Evolutionary conservation across 2,888 invertebrate genomes (phyloP), one percentile per base, ranked within the genome.

Genomic region (Actias luna): DNA sequence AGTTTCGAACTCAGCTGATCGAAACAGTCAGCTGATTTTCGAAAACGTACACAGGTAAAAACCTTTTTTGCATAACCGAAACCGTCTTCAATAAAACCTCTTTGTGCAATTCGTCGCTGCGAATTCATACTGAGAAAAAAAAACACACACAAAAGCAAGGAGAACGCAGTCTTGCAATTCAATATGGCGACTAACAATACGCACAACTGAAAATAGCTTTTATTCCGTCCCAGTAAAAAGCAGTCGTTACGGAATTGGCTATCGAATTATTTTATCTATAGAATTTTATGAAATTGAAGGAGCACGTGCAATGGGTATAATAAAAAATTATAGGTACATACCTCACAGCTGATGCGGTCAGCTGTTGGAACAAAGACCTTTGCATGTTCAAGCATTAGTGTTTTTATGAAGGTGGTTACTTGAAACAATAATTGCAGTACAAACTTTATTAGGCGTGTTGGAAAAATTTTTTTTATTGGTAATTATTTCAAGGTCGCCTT

Each of bases 351-450:
- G 59, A 42, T 42, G 27, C 12, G 64, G 70, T 84, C 85, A 86
- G 85, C 85, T 85, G 85, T 83, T 80, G 62, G 29, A 63, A 65
- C 18, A 59, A 59, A 58, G 58, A 58, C 10, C 58, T 42, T 33
- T 8, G 5, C 42, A 18, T 18, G 2, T 42, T 42, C 42, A 18
- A n/a, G 42, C n/a, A 8, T 1, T 42, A 42, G 8, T n/a, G 16
- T 27, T 55, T 7, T 22, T n/a, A n/a, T n/a, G n/a, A 29, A 55
- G 18, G 42, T 18, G 42, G 42, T 42, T 36, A 36, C 4, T 36
- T 8, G 18, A 7, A n/a, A n/a, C n/a, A 39, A 18, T 42, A n/a
- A 42, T n/a, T n/a, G n/a, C n/a, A n/a, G n/a, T n/a, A n/a, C n/a
- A n/a, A n/a, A n/a, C n/a, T n/a, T n/a, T n/a, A n/a, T n/a, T n/a